Conservation (phyloP, 2,797 vertebrate genomes). For the Hemitrygon akajei region DNA sequence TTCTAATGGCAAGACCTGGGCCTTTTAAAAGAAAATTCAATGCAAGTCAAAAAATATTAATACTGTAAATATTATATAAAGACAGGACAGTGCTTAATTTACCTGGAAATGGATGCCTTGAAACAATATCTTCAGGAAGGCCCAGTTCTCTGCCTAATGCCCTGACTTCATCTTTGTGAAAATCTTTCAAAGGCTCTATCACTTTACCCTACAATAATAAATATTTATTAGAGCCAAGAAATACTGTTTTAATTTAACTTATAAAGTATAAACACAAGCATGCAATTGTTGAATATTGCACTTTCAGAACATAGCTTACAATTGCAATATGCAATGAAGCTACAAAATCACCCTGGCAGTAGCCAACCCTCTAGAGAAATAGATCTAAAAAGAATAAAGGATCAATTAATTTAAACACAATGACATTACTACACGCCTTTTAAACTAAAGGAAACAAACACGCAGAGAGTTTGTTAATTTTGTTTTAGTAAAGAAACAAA, state of each 20-base stretch:
- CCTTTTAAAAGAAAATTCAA: slow-evolving; percentile 55
- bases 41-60: not conserved
- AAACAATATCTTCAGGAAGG: slow-evolving; percentile 90
- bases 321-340: not conserved
- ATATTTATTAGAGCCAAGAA: not conserved
- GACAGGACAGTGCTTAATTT: slow-evolving; percentile 38
- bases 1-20: slow-evolving; percentile 90
- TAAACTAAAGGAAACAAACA: not conserved
- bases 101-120: slow-evolving; percentile 93
- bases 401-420: slow-evolving; percentile 19
- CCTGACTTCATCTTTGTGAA: slow-evolving; percentile 96
- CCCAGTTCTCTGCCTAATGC: slow-evolving; percentile 87
- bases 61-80: not conserved
- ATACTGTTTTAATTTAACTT: not conserved
- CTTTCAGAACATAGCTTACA: not conserved
- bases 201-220: slow-evolving; percentile 76
- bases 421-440: too few species aligned
- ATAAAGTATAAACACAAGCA: not conserved
- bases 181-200: slow-evolving; percentile 96
- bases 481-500: not conserved
- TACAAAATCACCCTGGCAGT: not conserved
- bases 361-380: too few species aligned
- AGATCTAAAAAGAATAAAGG: not conserved
- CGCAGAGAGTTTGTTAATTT: not conserved
- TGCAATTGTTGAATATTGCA: not conserved